These are phyloP conservation scores for Drosophila teissieri DNA, from an alignment of 1,140 invertebrate genomes.

Conservation along the genomic window DNA sequence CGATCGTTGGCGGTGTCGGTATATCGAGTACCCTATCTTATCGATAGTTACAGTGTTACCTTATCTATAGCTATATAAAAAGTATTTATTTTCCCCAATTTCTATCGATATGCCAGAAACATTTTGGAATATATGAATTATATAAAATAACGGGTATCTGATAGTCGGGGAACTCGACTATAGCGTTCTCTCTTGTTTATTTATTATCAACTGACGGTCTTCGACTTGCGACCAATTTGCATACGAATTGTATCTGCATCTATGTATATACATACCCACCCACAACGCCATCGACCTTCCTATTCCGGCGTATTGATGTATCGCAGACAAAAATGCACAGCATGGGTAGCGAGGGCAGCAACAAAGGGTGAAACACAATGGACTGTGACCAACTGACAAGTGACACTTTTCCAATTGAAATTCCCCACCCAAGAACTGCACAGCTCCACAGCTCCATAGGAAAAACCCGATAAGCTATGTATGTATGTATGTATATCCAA, in stretches of 20 bases:
- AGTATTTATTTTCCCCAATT: too few species aligned
- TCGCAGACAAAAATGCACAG: constrained; percentile 52
- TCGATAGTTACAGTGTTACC: too few species aligned
- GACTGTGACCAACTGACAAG: constrained; percentile 65
- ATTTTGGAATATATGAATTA: too few species aligned
- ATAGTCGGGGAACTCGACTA: too few species aligned
- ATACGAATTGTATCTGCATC: constrained; percentile 58
- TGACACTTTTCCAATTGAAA: constrained; percentile 76
- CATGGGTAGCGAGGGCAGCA: constrained; percentile 32
- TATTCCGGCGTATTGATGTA: constrained; percentile 54
- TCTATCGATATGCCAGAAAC: too few species aligned
- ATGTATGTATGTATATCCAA: not conserved
- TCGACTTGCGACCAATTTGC: constrained; percentile 58
- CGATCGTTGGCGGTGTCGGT: too few species aligned
- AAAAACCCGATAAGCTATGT: constrained; percentile 13
- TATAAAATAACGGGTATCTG: too few species aligned
- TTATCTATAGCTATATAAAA: too few species aligned
- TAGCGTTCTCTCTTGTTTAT: too few species aligned
- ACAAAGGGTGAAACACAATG: constrained; percentile 56
- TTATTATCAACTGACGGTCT: constrained; percentile 30
- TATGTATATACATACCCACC: constrained; percentile 36
- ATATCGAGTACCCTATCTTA: too few species aligned
- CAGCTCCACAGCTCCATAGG: not conserved
- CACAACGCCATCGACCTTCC: constrained; percentile 2
- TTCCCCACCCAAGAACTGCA: constrained; percentile 25